Conservation (phyloP, 2,888 invertebrate genomes). For the Agrochola lota region DNA sequence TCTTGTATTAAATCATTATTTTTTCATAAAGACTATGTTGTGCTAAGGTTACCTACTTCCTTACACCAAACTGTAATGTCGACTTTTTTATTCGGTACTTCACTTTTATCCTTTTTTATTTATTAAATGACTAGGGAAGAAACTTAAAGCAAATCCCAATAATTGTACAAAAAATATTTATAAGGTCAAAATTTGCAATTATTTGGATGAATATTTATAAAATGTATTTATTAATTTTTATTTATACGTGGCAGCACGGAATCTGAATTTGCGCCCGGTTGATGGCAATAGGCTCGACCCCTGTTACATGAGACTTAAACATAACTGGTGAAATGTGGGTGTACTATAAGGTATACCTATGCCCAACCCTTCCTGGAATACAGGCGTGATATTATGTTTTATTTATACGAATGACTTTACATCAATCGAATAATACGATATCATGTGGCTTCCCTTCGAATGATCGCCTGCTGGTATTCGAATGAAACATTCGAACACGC, state of each 20-base stretch:
- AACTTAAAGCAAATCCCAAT: not conserved
- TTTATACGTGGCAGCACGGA: too few relatives aligned
- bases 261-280: too few relatives aligned
- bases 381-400: too few relatives aligned
- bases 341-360: too few relatives aligned
- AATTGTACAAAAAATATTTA: not conserved
- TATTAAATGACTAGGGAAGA: not conserved
- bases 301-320: too few relatives aligned
- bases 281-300: too few relatives aligned
- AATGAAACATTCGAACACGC: not conserved
- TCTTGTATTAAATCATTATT: not conserved
- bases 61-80: not conserved
- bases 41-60: not conserved
- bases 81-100: not conserved
- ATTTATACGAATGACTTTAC: not conserved
- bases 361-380: too few relatives aligned
- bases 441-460: not conserved
- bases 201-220: not conserved
- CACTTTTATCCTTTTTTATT: not conserved
- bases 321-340: too few relatives aligned
- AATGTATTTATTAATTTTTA: too few relatives aligned
- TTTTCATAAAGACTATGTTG: not conserved
- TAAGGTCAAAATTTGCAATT: not conserved
- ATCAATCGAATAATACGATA: not conserved
- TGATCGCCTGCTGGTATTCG: not conserved